Percentiles rank a stretch among this genome's conserved stretches.
Conservation (phyloP, 2,888 invertebrate species). For the Leucania comma region DNA sequence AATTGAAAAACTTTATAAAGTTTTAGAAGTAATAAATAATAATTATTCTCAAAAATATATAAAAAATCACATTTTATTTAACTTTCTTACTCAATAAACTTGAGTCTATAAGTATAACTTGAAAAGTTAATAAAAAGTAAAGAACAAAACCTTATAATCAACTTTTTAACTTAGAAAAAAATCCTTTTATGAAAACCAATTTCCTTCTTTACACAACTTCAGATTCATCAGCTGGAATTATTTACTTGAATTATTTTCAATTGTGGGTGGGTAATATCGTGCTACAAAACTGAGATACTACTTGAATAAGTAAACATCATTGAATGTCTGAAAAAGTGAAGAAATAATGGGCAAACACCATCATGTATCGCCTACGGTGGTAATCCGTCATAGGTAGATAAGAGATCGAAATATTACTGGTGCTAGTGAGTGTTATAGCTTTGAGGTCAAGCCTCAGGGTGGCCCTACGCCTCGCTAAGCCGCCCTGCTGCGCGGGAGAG, state of each 20-base stretch:
- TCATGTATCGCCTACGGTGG: background rate
- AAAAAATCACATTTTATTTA: background rate
- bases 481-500: slow-evolving; percentile 49
- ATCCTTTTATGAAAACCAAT: slow-evolving; percentile 40
- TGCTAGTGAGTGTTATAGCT: background rate
- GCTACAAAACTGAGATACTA: slow-evolving; percentile 1
- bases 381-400: too few relatives aligned
- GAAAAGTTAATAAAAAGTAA: slow-evolving; percentile 33
- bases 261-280: slow-evolving; percentile 15
- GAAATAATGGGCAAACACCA: background rate
- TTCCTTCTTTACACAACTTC: slow-evolving; percentile 22
- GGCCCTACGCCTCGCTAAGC: slow-evolving; percentile 59
- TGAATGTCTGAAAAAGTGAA: background rate
- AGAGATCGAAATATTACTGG: background rate
- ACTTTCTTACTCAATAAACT: slow-evolving; percentile 9
- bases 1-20: background rate
- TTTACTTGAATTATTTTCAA: slow-evolving; percentile 18
- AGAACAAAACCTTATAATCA: slow-evolving; percentile 23
- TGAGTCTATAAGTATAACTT: slow-evolving; percentile 7
- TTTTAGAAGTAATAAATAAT: background rate
- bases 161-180: slow-evolving; percentile 18
- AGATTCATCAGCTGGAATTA: slow-evolving; percentile 16
- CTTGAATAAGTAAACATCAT: background rate
- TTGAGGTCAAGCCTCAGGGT: slow-evolving; percentile 37
- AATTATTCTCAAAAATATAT: slow-evolving; percentile 12